Evolutionary conservation across 2,888 invertebrate genomes (phyloP).

Genomic region (Drosophila formosana): DNA sequence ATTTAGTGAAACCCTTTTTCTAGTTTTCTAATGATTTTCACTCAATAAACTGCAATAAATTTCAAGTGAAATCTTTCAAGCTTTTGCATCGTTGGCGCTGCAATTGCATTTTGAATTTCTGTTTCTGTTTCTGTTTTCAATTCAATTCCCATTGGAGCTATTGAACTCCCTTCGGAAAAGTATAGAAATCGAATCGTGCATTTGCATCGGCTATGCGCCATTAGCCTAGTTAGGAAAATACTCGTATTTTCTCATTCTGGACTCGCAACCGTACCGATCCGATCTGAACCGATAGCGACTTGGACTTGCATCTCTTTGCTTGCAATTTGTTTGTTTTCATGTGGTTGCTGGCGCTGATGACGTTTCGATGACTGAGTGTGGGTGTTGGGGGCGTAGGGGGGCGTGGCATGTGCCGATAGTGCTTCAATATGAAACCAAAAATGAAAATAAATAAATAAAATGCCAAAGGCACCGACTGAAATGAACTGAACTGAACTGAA

Average conservation of each 20-base stretch:
- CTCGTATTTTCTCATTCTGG: slow-evolving; percentile 17
- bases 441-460: slow-evolving; percentile 50
- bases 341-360: slow-evolving; percentile 18
- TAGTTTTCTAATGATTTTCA: background rate
- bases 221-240: slow-evolving; percentile 53
- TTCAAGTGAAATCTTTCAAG: too few species aligned
- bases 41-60: background rate
- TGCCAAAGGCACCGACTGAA: slow-evolving; percentile 23
- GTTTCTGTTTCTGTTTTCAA: background rate
- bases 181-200: slow-evolving; percentile 25
- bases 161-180: slow-evolving; percentile 5
- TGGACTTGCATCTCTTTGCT: slow-evolving; percentile 39
- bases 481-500: slow-evolving; percentile 12
- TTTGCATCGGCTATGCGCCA: slow-evolving; percentile 39
- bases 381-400: background rate
- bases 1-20: background rate
- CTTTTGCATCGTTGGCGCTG: too few species aligned
- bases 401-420: slow-evolving; percentile 39
- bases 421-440: slow-evolving; percentile 51
- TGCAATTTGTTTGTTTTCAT: slow-evolving; percentile 46
- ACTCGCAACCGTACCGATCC: slow-evolving; percentile 4
- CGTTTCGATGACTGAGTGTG: background rate
- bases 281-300: slow-evolving; percentile 14
- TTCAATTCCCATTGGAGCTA: slow-evolving; percentile 21
- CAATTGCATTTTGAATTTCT: background rate